Evolutionary conservation across 1,140 invertebrate genomes (phyloP).

Genomic region (Acyrthosiphon pisum): DNA sequence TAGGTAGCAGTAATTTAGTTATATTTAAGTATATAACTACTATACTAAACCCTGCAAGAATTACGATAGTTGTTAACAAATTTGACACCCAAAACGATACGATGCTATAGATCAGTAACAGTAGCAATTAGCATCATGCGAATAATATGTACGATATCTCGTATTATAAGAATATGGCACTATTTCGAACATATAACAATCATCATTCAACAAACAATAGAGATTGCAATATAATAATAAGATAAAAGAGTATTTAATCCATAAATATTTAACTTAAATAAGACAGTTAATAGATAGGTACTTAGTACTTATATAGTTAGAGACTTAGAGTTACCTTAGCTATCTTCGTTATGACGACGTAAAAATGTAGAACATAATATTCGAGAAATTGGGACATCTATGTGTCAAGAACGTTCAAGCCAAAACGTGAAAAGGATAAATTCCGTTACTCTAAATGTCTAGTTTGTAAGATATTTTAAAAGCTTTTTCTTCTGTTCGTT

Average conservation of each 20-base stretch:
- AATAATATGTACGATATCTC: too few relatives aligned
- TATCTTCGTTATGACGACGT: neutral
- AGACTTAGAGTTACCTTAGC: neutral
- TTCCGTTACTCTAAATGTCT: neutral
- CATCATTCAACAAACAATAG: neutral
- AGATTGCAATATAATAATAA: neutral
- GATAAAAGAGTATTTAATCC: neutral
- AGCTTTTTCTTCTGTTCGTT: constrained; percentile 32
- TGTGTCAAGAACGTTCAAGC: constrained; percentile 27
- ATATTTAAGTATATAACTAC: too few relatives aligned
- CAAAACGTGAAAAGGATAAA: constrained; percentile 30
- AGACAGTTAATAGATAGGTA: neutral
- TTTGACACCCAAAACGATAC: too few relatives aligned
- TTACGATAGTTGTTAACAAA: too few relatives aligned
- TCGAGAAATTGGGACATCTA: neutral
- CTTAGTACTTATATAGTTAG: too few relatives aligned
- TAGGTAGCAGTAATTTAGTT: too few relatives aligned
- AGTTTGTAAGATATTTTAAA: neutral
- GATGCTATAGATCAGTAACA: too few relatives aligned
- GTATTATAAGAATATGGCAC: too few relatives aligned
- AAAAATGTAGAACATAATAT: neutral
- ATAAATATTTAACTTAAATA: neutral
- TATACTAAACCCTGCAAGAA: too few relatives aligned
- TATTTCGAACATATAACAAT: too few relatives aligned
- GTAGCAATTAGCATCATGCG: too few relatives aligned